Evolutionary conservation across 2,797 vertebrate species (phyloP), one percentile per base, ranked within the genome.

Genomic region (Acomys russatus): DNA sequence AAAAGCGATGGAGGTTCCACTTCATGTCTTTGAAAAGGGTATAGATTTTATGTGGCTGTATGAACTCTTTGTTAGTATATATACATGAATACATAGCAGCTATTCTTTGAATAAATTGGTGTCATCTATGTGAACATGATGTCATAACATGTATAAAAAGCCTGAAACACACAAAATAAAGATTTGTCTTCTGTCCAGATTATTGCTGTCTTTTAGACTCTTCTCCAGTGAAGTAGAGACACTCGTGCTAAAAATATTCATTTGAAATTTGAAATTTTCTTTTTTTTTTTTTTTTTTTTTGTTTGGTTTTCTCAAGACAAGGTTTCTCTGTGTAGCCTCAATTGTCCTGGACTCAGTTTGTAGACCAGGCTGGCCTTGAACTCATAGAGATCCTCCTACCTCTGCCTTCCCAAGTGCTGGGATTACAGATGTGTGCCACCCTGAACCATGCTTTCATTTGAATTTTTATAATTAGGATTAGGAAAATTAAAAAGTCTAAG

Each of bases 241-340:
- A 68, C 90, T 88, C n/a, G n/a, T n/a, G 71, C 35, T 9, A 49
- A 44, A 38, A 95, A 68, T 54, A 87, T 70, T 90, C 33, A 59
- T 59, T 59, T 59, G 56, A 59, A 17, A 17, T 14, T 4, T 44
- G n/a, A n/a, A n/a, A n/a, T 44, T 4, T 44, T 44, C 4, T 44
- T 44, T n/a, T 44, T 44, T 44, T 44, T 4, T 44, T 44, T 44
- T 44, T 44, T 44, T 44, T 44, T 44, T 44, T 44, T 44, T 44
- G 44, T 44, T 44, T 44, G 44, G 44, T 44, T 44, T 44, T 44
- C 44, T 44, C 44, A 44, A 44, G 44, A 44, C n/a, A n/a, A n/a
- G 3, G 44, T 44, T 44, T 44, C 44, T 44, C 44, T 44, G 44
- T 44, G 44, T 44, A 44, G 44, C 44, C 44, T 44, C 44, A 44